Evolutionary conservation across 2,113 vertebrate genomes (phyloP), one percentile per base, ranked within the genome.

Genomic region (Stictonetta naevosa): DNA sequence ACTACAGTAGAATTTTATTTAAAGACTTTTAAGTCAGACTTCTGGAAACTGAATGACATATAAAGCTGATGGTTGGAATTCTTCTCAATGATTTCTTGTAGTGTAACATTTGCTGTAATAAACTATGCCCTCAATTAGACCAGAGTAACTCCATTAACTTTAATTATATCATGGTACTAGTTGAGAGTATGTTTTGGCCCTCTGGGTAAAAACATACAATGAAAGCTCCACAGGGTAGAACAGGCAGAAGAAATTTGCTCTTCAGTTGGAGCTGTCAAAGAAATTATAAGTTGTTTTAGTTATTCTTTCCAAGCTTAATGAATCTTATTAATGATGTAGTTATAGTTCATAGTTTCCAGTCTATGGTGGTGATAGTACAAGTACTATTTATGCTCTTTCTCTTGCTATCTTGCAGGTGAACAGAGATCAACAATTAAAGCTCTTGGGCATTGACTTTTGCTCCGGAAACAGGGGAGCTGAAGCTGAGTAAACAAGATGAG

Each of bases 111-210:
- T 73, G 31, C 58, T 83, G 48, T 36, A 91, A 55, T 89, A 92
- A 90, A 93, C 62, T 64, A 52, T 56, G 33, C 33, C 74, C 68
- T 96, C 73, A 78, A 73, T 95, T 94, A 96, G 86, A 91, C 40
- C 71, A 46, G 62, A 92, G 58, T 17, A 93, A 90, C 69, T 86
- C 86, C 53, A 92, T 93, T 95, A 92, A 86, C 73, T 96, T 88
- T 94, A 94, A 92, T 96, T 96, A 84, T 94, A 68, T 50, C 83
- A 3, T 58, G 55, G 40, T 83, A 76, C 80, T 94, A 93, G 94
- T 77, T 55, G 80, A 96, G 88, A 91, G 48, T 50, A 55, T 97
- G 93, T 96, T 95, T 92, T 93, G 29, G 38, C 5, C 69, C 21
- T 64, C 40, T 75, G 88, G 80, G 83, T 84, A 58, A 2, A 62